Conservation (phyloP, 2,113 vertebrate genomes). For the Boulengeromyrus knoepffleri region DNA sequence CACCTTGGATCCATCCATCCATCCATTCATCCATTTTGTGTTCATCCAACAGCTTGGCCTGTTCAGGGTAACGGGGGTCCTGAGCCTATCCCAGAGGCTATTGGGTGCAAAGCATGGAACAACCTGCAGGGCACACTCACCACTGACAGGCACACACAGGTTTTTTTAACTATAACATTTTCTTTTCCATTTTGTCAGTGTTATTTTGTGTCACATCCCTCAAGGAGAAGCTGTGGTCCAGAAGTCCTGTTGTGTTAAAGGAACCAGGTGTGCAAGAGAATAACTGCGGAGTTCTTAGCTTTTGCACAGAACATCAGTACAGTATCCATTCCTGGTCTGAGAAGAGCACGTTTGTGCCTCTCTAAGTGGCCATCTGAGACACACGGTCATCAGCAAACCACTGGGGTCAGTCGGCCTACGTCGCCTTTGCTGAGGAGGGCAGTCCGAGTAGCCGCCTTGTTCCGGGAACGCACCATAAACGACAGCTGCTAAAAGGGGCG, state of each 20-base stretch:
- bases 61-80: neutral
- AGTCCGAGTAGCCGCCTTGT: neutral
- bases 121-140: neutral
- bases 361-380: neutral
- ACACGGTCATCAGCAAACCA: neutral
- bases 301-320: neutral
- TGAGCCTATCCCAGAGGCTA: neutral
- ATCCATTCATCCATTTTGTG: neutral
- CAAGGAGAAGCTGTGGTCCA: neutral
- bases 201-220: neutral
- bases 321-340: neutral
- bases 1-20: neutral
- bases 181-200: neutral
- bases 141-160: neutral
- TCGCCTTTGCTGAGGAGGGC: neutral
- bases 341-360: neutral
- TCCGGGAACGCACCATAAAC: neutral
- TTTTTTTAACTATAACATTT: neutral
- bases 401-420: neutral
- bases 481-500: neutral
- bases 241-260: neutral
- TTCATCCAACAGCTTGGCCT: neutral
- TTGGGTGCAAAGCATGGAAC: neutral
- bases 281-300: neutral
- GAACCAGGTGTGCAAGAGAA: neutral